A percentile compares a stretch with the other conserved stretches of the same genome.
Evolutionary conservation across 53 echinoderm and acorn worm species (phyloP).

Genomic region (Luidia sarsii): DNA sequence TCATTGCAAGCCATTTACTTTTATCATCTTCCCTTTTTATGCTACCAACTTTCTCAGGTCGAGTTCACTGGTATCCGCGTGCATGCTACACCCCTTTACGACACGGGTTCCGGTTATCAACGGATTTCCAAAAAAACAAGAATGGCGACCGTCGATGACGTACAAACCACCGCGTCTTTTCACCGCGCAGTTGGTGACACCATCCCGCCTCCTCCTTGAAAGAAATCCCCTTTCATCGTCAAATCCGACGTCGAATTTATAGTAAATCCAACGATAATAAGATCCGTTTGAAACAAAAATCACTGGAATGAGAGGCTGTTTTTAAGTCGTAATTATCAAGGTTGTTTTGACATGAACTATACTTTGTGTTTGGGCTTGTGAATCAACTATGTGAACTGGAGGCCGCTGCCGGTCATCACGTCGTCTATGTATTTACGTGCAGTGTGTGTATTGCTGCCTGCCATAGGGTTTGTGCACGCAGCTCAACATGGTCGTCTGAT

Average conservation of each 20-base stretch:
- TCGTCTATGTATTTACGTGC: slow-evolving; percentile 24
- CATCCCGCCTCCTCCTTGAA: not conserved
- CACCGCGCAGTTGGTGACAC: slow-evolving; percentile 10
- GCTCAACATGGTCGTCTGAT: too few relatives aligned
- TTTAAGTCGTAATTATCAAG: too few relatives aligned
- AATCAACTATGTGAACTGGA: slow-evolving; percentile 36
- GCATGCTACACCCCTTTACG: not conserved
- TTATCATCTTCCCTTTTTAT: too few relatives aligned
- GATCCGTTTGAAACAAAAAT: too few relatives aligned
- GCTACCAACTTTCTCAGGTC: too few relatives aligned
- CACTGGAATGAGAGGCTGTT: too few relatives aligned
- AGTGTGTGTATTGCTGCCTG: too few relatives aligned
- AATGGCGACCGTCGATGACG: slow-evolving; percentile 35
- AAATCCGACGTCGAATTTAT: too few relatives aligned
- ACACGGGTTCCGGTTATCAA: slow-evolving; percentile 13
- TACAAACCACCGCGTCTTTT: not conserved
- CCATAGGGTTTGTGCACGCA: too few relatives aligned
- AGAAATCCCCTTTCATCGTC: not conserved
- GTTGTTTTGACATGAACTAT: slow-evolving; percentile 39
- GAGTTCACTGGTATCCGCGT: slow-evolving; percentile 25
- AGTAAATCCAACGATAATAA: too few relatives aligned
- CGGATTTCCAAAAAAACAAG: slow-evolving; percentile 36
- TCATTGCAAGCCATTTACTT: too few relatives aligned
- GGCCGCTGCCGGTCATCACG: slow-evolving; percentile 17
- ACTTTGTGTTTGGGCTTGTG: not conserved